These are phyloP conservation scores for Psittacula echo DNA, from an alignment of 2,797 vertebrate genomes.

Conservation along the genomic window DNA sequence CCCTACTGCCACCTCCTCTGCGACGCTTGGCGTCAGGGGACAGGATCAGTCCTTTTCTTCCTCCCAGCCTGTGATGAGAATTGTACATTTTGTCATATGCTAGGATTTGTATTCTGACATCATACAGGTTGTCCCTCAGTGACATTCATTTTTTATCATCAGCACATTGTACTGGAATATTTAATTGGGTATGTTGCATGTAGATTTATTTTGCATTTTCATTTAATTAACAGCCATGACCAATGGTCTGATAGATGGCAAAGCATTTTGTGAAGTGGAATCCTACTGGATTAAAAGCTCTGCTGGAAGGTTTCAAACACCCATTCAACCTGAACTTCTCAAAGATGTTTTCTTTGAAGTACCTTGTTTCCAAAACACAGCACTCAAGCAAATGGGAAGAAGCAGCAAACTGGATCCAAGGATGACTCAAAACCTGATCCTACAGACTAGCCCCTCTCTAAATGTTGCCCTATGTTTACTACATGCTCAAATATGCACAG, in stretches of 20 bases:
- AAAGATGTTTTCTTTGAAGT: not conserved
- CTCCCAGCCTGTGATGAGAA: not conserved
- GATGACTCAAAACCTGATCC: not conserved
- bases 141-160: conserved; percentile 28
- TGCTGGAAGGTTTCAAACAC: conserved; percentile 2
- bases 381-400: accelerated
- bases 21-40: not conserved
- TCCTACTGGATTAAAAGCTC: conserved; percentile 53
- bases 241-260: conserved; percentile 37
- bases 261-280: conserved; percentile 30
- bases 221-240: conserved; percentile 57
- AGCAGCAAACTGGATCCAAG: not conserved
- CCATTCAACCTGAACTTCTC: not conserved
- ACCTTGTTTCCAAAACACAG: not conserved
- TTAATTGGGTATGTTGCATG: conserved; percentile 28
- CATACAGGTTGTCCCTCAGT: not conserved
- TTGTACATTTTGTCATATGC: not conserved
- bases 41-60: not conserved
- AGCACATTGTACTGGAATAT: conserved; percentile 24
- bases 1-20: not conserved
- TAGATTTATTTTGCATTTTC: conserved; percentile 52
- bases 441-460: not conserved
- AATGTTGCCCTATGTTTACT: accelerated
- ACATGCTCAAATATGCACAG: not conserved
- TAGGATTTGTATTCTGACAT: conserved; percentile 48